Evolutionary conservation across 2,113 vertebrate species (phyloP).

Genomic region (Brachypteracias leptosomus): DNA sequence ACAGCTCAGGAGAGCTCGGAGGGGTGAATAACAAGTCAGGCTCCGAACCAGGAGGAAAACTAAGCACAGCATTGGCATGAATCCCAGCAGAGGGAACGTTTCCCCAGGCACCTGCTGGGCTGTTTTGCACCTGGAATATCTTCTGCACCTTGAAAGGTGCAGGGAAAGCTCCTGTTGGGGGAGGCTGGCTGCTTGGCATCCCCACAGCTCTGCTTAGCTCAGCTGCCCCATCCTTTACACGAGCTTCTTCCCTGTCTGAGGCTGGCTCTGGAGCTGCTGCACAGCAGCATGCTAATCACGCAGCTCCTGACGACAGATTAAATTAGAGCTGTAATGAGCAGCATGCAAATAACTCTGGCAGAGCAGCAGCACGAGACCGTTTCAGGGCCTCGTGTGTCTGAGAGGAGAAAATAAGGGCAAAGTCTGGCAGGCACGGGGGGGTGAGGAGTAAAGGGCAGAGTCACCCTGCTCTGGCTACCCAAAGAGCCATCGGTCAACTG

Average conservation of each 20-base stretch:
- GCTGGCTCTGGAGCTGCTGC: conserved; percentile 7
- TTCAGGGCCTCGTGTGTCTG: not conserved
- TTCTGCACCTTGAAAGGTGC: not conserved
- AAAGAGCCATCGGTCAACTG: fast-evolving
- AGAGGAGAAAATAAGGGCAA: not conserved
- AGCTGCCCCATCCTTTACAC: not conserved
- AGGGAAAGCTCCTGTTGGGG: not conserved
- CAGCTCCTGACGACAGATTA: conserved; percentile 66
- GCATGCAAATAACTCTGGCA: conserved; percentile 48
- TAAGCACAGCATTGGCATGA: not conserved
- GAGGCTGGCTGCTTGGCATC: not conserved
- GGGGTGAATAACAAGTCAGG: not conserved
- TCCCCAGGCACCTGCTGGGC: not conserved
- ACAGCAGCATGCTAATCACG: conserved; percentile 55
- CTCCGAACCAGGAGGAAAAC: not conserved
- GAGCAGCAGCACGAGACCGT: not conserved
- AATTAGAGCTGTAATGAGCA: conserved; percentile 69
- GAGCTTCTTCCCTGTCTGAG: not conserved
- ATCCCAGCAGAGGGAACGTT: not conserved
- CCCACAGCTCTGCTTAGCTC: not conserved
- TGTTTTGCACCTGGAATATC: not conserved
- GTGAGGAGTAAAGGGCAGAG: not conserved
- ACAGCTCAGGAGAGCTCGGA: not conserved
- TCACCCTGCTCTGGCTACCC: not conserved
- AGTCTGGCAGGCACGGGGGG: not conserved